These are phyloP conservation scores for Mesoligia furuncula DNA, from an alignment of 2,888 invertebrate genomes.

Conservation along the genomic window DNA sequence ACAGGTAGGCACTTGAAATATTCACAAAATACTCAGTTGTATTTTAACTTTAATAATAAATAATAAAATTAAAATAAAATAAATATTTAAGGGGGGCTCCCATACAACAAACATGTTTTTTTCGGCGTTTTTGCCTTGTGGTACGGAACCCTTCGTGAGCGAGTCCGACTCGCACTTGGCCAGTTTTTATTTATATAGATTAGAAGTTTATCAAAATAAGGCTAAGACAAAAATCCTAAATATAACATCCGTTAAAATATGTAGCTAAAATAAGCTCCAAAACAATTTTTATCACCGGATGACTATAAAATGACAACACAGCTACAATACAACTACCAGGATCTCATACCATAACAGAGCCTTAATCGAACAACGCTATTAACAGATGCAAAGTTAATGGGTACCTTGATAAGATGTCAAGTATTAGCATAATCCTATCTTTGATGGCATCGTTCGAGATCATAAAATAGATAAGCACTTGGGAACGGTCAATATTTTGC, in stretches of 20 bases:
- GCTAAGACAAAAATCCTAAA: background rate
- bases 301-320: conserved; percentile 7
- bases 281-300: conserved; percentile 1
- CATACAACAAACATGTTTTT: no score
- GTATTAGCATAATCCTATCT: conserved; percentile 63
- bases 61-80: no score
- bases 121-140: no score
- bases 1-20: no score
- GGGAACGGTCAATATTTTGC: conserved; percentile 39
- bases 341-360: conserved; percentile 12
- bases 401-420: conserved; percentile 50
- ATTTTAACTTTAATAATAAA: no score
- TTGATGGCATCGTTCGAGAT: conserved; percentile 42
- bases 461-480: conserved; percentile 44
- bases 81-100: no score
- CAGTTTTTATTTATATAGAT: no score
- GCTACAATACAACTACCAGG: conserved; percentile 43
- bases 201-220: no score
- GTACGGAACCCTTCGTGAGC: no score
- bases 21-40: no score
- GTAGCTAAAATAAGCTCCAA: background rate
- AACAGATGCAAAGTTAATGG: conserved; percentile 56
- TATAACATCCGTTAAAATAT: background rate
- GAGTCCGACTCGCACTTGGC: no score
- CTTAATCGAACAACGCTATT: conserved; percentile 45